Percentiles rank a stretch among this genome's conserved stretches.
These are phyloP conservation scores for Heterohyrax brucei DNA, from an alignment of 2,797 vertebrate genomes.

Conservation along the genomic window DNA sequence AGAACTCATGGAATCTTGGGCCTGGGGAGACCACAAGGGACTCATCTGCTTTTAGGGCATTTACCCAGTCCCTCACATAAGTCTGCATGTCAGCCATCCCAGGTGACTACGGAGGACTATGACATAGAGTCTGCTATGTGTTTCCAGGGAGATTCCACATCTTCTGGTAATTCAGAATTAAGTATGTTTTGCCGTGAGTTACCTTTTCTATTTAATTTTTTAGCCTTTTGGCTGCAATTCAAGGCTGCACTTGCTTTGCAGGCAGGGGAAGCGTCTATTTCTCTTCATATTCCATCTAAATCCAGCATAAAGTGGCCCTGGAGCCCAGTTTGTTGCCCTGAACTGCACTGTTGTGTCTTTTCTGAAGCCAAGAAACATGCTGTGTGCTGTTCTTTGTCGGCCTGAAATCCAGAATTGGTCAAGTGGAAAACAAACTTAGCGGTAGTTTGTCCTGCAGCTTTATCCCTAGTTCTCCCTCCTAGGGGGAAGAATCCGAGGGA, in stretches of 20 bases:
- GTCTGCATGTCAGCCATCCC: background rate
- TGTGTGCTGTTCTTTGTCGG: background rate
- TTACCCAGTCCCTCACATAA: background rate
- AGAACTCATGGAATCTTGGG: background rate
- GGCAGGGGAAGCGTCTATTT: background rate
- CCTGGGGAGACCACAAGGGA: background rate
- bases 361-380: background rate
- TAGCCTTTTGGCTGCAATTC: background rate
- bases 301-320: background rate
- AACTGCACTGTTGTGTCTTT: background rate
- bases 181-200: background rate
- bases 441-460: background rate
- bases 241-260: background rate
- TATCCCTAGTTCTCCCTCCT: slow-evolving; percentile 34
- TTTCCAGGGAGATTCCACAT: slow-evolving; percentile 20
- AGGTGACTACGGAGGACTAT: background rate
- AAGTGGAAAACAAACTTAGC: slow-evolving; percentile 62
- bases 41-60: background rate
- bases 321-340: background rate
- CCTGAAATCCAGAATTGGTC: slow-evolving; percentile 9
- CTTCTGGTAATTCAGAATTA: background rate
- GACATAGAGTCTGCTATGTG: background rate
- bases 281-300: background rate
- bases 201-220: slow-evolving; percentile 29
- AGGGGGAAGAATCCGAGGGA: background rate